Percentiles rank a stretch among this genome's conserved stretches.
Conservation (phyloP, 2,797 vertebrate species). For the Benthosema pterotum region DNA sequence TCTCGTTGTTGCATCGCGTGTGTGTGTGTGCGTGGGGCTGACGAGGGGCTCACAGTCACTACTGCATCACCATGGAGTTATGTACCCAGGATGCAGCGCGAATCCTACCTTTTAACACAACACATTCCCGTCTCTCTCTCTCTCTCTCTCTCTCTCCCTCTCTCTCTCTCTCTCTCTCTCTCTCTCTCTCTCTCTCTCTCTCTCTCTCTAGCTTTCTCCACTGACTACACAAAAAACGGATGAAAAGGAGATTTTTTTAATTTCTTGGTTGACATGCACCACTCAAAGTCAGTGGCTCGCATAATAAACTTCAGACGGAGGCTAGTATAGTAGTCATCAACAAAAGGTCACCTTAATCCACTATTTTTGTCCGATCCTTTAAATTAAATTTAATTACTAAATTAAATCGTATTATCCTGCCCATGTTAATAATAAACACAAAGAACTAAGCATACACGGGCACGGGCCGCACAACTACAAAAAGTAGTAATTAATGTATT, state of each 20-base stretch:
- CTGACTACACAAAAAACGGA: constrained; percentile 16
- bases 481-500: too few relatives aligned
- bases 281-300: too few relatives aligned
- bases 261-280: constrained; percentile 56
- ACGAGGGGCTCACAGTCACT: constrained; percentile 29
- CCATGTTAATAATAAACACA: too few relatives aligned
- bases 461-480: too few relatives aligned
- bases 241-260: constrained; percentile 64
- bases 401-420: too few relatives aligned
- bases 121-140: constrained; percentile 1
- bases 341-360: too few relatives aligned
- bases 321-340: too few relatives aligned
- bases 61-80: constrained; percentile 70
- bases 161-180: constrained; percentile 7
- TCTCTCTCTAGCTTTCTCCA: constrained; percentile 3
- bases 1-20: constrained; percentile 45
- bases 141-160: constrained; percentile 8
- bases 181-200: too few relatives aligned
- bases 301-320: too few relatives aligned
- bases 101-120: constrained; percentile 67
- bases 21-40: constrained; percentile 27
- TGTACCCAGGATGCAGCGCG: constrained; percentile 79
- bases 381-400: too few relatives aligned
- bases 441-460: too few relatives aligned
- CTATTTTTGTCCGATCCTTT: too few relatives aligned